Evolutionary conservation across 2,113 vertebrate genomes (phyloP), one percentile per base, ranked within the genome.

Genomic region (Hyaena hyaena): DNA sequence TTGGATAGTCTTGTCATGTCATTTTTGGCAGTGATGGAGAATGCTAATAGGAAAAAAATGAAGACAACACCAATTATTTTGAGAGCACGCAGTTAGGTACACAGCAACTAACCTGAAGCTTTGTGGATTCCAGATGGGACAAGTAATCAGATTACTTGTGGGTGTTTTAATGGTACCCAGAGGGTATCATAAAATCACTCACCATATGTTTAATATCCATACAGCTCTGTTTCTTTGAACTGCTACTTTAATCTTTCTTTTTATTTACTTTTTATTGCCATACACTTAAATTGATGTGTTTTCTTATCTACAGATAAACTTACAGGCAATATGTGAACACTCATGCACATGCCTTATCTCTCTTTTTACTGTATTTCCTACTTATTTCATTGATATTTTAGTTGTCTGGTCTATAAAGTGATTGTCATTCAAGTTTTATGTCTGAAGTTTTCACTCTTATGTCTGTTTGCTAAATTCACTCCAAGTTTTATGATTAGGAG

Each of bases 181-280:
- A 97, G 88, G 97, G 85, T 81, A 93, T 96, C 84, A 96, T 96
- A 97, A 98, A 98, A 98, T 86, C 88, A 93, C 61, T 95, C 81
- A 86, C 94, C 85, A 91, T 98, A 97, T 96, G 97, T 90, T 91
- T 95, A 94, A 95, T 97, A 96, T 43, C 71, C 88, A 91, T 88
- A 95, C 31, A 96, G 63, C 66, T 96, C 90, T 97, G 68, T 96
- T 96, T 96, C 90, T 97, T 97, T 97, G 66, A 98, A 97, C 66
- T 97, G 83, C 68, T 97, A 96, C 90, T 98, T 97, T 97, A 92
- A 96, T 98, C 94, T 97, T 93, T 77, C 71, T 89, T 98, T 98
- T 97, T 97, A 97, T 97, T 97, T 97, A 97, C 93, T 74, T 97
- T 98, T 97, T 97, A 98, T 97, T 96, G 88, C 79, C 55, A 94